Conservation (phyloP, 2,113 vertebrate species). For the Pterocles orientalis region DNA sequence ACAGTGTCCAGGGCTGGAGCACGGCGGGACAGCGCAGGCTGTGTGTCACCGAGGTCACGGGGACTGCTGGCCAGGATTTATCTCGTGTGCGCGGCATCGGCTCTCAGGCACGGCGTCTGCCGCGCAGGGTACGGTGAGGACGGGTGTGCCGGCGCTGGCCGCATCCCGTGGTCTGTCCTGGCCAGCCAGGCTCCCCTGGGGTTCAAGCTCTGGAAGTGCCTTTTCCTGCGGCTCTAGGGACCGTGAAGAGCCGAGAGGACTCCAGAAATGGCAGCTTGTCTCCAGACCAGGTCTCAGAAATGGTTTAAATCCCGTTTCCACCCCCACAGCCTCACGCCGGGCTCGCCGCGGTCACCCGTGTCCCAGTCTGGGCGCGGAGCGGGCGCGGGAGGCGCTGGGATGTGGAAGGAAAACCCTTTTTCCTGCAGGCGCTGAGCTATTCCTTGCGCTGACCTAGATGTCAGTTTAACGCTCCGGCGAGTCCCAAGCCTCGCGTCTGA, state of each 20-base stretch:
- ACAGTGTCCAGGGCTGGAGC: neutral
- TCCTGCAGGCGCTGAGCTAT: slow-evolving; percentile 53
- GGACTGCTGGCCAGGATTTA: rapidly evolving
- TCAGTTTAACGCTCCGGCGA: slow-evolving; percentile 30
- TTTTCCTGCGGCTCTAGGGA: neutral
- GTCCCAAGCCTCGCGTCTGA: neutral
- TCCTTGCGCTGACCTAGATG: slow-evolving; percentile 60
- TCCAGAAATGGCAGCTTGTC: neutral
- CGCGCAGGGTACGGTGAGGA: neutral
- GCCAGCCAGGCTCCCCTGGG: neutral
- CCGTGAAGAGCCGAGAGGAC: neutral
- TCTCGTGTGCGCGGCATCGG: rapidly evolving
- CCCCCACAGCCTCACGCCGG: neutral
- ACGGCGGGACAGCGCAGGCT: rapidly evolving
- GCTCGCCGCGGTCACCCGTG: neutral
- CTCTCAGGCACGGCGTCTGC: too few species aligned
- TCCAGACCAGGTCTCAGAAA: neutral
- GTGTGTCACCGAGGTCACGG: neutral
- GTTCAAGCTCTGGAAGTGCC: neutral
- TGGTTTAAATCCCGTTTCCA: neutral
- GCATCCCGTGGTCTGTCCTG: neutral
- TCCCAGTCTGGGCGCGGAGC: neutral
- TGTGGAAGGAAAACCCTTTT: slow-evolving; percentile 54
- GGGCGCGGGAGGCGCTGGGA: neutral
- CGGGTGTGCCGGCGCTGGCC: neutral